Evolutionary conservation across 2,113 vertebrate genomes (phyloP).

Genomic region (Eidolon helvum): DNA sequence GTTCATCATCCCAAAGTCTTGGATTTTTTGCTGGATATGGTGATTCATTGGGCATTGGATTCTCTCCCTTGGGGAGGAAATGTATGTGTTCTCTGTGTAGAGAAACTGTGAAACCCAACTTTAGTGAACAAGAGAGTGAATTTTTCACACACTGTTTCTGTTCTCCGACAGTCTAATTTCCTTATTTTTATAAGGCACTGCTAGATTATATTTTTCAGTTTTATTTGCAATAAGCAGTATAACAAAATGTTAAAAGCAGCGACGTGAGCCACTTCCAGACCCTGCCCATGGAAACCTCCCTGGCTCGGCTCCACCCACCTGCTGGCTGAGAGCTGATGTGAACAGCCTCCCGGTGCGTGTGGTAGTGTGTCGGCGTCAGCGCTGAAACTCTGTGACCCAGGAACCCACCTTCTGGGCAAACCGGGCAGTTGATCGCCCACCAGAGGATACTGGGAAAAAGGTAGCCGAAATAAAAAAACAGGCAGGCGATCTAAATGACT

Average conservation of each 20-base stretch:
- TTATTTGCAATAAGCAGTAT: not conserved
- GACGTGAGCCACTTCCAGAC: not conserved
- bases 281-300: not conserved
- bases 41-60: not conserved
- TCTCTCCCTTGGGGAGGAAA: not conserved
- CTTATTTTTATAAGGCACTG: not conserved
- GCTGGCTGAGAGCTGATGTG: too few species aligned
- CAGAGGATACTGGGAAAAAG: too few species aligned
- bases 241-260: not conserved
- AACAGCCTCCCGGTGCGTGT: accelerated
- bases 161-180: not conserved
- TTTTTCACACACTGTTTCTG: not conserved
- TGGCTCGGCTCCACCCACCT: not conserved
- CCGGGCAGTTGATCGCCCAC: too few species aligned
- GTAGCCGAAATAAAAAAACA: too few species aligned
- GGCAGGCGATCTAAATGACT: too few species aligned
- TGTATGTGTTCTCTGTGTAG: not conserved
- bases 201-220: not conserved
- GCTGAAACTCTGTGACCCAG: too few species aligned
- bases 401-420: too few species aligned
- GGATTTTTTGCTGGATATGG: not conserved
- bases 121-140: not conserved
- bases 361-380: not conserved
- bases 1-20: not conserved
- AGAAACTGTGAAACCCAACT: not conserved